Conservation (phyloP, 2,888 invertebrate genomes). For the Amaurobius ferox region DNA sequence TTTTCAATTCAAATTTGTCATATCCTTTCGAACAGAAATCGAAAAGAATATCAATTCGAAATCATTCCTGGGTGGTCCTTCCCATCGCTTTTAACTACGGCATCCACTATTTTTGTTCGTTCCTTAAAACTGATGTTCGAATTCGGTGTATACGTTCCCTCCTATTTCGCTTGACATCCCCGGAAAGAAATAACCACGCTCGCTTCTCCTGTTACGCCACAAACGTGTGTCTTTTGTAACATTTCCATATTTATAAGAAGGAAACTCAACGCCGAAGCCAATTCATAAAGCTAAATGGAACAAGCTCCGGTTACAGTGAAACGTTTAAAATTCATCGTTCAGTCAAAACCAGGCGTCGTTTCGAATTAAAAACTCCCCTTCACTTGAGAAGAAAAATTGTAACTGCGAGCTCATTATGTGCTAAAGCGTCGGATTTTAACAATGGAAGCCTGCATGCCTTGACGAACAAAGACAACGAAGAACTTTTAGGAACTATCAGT, state of each 20-base stretch:
- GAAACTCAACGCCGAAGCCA: slow-evolving; percentile 42
- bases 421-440: slow-evolving; percentile 51
- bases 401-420: slow-evolving; percentile 54
- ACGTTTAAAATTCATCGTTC: slow-evolving; percentile 59
- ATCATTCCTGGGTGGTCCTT: slow-evolving; percentile 4
- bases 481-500: slow-evolving; percentile 70
- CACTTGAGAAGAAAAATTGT: slow-evolving; percentile 53
- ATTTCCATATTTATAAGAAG: slow-evolving; percentile 72
- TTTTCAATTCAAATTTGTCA: slow-evolving; percentile 1
- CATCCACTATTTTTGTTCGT: not conserved
- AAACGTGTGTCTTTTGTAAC: slow-evolving; percentile 71
- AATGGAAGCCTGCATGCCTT: slow-evolving; percentile 59
- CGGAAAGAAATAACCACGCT: slow-evolving; percentile 19
- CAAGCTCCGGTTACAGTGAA: slow-evolving; percentile 61
- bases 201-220: slow-evolving; percentile 55
- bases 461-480: slow-evolving; percentile 69
- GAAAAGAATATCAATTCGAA: not conserved
- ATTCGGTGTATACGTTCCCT: not conserved
- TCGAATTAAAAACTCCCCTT: slow-evolving; percentile 56
- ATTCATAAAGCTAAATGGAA: slow-evolving; percentile 70
- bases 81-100: not conserved
- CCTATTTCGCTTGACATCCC: not conserved
- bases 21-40: not conserved
- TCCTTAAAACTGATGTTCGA: not conserved
- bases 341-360: slow-evolving; percentile 50